Evolutionary conservation across 2,888 invertebrate genomes (phyloP).

Genomic region (Tribolium freemani): DNA sequence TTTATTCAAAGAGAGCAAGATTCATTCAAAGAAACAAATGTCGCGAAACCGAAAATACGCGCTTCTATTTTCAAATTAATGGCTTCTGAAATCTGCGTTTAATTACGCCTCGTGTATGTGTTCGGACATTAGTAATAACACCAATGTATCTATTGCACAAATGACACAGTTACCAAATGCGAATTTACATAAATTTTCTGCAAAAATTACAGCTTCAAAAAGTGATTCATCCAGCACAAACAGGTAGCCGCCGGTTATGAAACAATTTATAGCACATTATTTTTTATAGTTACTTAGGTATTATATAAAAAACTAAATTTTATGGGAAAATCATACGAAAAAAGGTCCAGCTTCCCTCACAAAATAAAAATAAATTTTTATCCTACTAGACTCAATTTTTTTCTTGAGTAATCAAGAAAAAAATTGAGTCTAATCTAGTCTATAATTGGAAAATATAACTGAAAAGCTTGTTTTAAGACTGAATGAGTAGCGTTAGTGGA

Average conservation of each 20-base stretch:
- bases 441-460: too few species aligned
- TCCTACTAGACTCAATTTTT: too few species aligned
- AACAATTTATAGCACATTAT: not conserved
- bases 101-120: constrained; percentile 12
- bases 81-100: constrained; percentile 15
- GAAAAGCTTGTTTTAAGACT: too few species aligned
- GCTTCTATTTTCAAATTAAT: constrained; percentile 25
- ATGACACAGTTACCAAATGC: not conserved
- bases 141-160: not conserved
- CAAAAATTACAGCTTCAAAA: not conserved
- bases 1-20: not conserved
- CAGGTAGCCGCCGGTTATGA: not conserved
- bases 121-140: constrained; percentile 13
- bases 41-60: constrained; percentile 10
- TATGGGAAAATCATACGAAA: too few species aligned
- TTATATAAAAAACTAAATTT: too few species aligned
- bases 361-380: too few species aligned
- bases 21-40: not conserved
- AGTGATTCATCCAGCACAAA: too few species aligned
- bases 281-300: not conserved
- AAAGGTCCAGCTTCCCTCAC: too few species aligned
- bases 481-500: not conserved
- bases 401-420: too few species aligned
- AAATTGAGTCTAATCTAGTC: too few species aligned
- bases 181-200: not conserved